These are phyloP conservation scores for Sicus ferrugineus DNA, from an alignment of 2,888 invertebrate genomes.

Conservation along the genomic window DNA sequence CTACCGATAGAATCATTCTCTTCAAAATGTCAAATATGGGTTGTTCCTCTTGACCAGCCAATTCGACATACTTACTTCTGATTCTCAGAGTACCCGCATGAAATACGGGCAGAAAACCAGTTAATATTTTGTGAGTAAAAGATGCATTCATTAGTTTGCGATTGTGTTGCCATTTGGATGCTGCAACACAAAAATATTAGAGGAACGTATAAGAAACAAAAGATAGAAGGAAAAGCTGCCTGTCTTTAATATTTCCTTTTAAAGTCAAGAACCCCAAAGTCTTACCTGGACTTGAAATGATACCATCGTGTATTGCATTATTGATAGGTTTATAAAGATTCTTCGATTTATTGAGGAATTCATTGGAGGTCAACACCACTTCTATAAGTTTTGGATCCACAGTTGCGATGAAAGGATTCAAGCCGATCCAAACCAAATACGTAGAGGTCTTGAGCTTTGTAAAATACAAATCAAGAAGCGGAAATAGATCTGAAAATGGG, in stretches of 20 bases:
- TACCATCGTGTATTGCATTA: conserved; percentile 33
- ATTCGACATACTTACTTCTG: background rate
- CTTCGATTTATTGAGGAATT: conserved; percentile 39
- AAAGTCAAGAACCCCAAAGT: too few relatives aligned
- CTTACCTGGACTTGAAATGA: conserved; percentile 38
- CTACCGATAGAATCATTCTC: conserved; percentile 13
- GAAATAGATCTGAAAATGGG: background rate
- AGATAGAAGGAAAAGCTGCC: too few relatives aligned
- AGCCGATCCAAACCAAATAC: conserved; percentile 38
- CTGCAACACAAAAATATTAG: too few relatives aligned
- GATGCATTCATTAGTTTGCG: conserved; percentile 27
- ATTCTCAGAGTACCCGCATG: background rate
- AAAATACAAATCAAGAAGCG: conserved; percentile 21
- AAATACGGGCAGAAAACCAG: conserved; percentile 19
- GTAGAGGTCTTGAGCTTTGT: conserved; percentile 20
- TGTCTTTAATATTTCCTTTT: too few relatives aligned
- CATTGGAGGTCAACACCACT: conserved; percentile 38
- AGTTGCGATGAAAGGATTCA: conserved; percentile 38
- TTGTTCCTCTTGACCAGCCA: conserved; percentile 3
- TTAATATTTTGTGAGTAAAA: conserved; percentile 20
- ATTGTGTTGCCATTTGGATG: conserved; percentile 27
- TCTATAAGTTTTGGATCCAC: conserved; percentile 40
- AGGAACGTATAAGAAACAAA: too few relatives aligned
- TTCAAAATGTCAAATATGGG: background rate
- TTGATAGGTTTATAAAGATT: conserved; percentile 32